A percentile compares a stretch with the other conserved stretches of the same genome.
Evolutionary conservation across 2,113 vertebrate species (phyloP).

Genomic region (Nothobranchius furzeri): DNA sequence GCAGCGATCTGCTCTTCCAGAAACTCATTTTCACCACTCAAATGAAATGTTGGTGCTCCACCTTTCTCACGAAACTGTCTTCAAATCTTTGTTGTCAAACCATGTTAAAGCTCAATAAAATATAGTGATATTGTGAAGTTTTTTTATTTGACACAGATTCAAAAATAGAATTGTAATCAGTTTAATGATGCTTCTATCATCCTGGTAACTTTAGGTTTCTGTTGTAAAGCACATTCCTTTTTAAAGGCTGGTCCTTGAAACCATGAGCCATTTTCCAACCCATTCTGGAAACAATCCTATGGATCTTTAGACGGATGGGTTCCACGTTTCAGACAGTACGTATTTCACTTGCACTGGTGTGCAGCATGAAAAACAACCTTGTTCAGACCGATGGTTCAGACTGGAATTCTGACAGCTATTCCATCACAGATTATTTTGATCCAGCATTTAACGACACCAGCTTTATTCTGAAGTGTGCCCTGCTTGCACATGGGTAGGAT

Average conservation of each 20-base stretch:
- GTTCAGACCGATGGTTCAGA: background rate
- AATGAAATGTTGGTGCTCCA: background rate
- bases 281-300: background rate
- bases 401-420: constrained; percentile 3
- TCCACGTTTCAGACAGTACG: background rate
- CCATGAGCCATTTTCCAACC: background rate
- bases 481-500: background rate
- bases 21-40: constrained; percentile 29
- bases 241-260: background rate
- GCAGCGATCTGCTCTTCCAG: constrained; percentile 16
- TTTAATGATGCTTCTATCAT: background rate
- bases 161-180: background rate
- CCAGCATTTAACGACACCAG: background rate
- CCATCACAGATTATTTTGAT: background rate
- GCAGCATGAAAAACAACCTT: background rate
- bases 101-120: background rate
- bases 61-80: background rate
- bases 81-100: background rate
- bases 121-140: background rate
- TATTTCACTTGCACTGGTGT: background rate
- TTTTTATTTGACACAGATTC: background rate
- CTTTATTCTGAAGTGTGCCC: background rate
- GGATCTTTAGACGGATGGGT: background rate
- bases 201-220: background rate
- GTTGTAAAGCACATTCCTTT: background rate